These are phyloP conservation scores for Ammospiza nelsoni DNA, from an alignment of 2,113 vertebrate species.

Conservation along the genomic window DNA sequence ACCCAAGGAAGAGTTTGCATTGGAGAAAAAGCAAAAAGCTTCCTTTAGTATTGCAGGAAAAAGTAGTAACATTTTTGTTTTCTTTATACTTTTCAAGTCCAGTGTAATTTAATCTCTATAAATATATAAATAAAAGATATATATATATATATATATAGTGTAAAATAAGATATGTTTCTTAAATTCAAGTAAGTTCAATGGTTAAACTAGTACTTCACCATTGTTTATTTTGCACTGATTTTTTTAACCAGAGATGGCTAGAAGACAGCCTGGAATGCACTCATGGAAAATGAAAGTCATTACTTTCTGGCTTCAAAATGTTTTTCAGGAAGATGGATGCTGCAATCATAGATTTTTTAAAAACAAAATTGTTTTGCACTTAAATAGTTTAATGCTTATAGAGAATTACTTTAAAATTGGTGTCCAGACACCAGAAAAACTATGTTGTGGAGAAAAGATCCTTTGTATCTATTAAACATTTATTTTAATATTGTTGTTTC, in stretches of 20 bases:
- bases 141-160: conserved; percentile 58
- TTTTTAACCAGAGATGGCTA: conserved; percentile 75
- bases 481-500: conserved; percentile 95
- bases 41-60: conserved; percentile 73
- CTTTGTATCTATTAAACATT: conserved; percentile 92
- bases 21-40: background rate
- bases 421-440: conserved; percentile 78
- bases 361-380: conserved; percentile 88
- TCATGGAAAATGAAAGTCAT: conserved; percentile 73
- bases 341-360: conserved; percentile 83
- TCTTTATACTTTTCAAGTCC: conserved; percentile 72
- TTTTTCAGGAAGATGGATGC: conserved; percentile 88
- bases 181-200: conserved; percentile 70
- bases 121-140: conserved; percentile 59
- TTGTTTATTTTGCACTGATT: conserved; percentile 89
- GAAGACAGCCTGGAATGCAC: conserved; percentile 80
- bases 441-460: conserved; percentile 81
- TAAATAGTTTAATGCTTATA: conserved; percentile 87
- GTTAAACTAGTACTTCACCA: conserved; percentile 77
- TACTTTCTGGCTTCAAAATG: conserved; percentile 81
- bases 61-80: conserved; percentile 70
- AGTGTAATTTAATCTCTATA: conserved; percentile 73
- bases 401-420: conserved; percentile 85
- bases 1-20: conserved; percentile 67
- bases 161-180: conserved; percentile 77